Conservation (phyloP, 2,888 invertebrate genomes). For the Chymomyza amoena region DNA sequence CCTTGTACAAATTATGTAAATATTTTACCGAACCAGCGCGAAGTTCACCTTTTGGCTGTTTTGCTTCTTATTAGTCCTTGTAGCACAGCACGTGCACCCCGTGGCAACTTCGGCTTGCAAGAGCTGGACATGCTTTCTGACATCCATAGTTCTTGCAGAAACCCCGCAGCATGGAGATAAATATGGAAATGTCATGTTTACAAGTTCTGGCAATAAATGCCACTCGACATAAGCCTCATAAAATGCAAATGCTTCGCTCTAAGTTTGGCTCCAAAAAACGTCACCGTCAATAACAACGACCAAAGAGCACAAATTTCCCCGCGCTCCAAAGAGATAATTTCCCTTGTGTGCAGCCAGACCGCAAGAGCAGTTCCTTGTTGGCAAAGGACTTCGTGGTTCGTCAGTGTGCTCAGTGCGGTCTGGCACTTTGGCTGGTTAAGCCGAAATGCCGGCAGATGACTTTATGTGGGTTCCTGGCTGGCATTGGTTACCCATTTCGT, state of each 20-base stretch:
- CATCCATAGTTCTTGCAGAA: conserved; percentile 3
- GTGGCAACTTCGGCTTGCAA: not conserved
- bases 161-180: conserved; percentile 48
- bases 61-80: conserved; percentile 31
- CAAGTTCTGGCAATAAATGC: conserved; percentile 60
- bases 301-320: conserved; percentile 25
- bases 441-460: not conserved
- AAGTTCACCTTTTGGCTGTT: conserved; percentile 46
- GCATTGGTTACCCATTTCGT: not conserved
- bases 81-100: conserved; percentile 1
- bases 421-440: not conserved
- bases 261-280: not conserved
- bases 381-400: not conserved
- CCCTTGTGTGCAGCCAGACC: not conserved
- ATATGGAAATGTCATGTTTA: conserved; percentile 69
- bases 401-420: not conserved
- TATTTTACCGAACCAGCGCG: conserved; percentile 37
- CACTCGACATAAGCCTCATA: conserved; percentile 43
- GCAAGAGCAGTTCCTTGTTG: not conserved
- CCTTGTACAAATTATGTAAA: conserved; percentile 56
- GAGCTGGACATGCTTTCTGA: not conserved
- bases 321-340: conserved; percentile 26
- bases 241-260: conserved; percentile 46
- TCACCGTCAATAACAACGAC: not conserved
- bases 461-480: not conserved